Conservation (phyloP, 2,797 vertebrate species). For the Cercopithecus diana region DNA sequence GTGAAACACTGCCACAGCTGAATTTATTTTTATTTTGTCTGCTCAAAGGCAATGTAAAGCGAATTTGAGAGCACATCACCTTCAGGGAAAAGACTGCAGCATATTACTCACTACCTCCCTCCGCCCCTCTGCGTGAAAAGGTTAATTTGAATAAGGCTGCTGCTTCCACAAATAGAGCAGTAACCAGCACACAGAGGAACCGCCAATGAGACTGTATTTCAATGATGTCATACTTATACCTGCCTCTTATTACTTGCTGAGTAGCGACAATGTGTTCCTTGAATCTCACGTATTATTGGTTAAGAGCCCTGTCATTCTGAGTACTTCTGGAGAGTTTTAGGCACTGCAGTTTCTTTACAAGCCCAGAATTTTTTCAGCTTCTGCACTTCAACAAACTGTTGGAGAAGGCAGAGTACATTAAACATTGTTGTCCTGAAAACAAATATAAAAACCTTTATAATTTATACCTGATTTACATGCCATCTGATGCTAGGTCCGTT, state of each 20-base stretch:
- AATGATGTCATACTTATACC: conserved; percentile 80
- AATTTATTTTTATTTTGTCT: conserved; percentile 80
- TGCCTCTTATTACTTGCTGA: conserved; percentile 79
- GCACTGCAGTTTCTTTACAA: conserved; percentile 67
- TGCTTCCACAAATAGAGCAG: conserved; percentile 81
- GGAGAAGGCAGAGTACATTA: conserved; percentile 18
- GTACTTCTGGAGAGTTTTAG: conserved; percentile 73
- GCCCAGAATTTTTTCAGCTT: conserved; percentile 48
- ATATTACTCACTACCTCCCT: conserved; percentile 69
- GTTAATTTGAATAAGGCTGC: conserved; percentile 82
- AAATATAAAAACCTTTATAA: not conserved
- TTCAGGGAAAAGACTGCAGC: conserved; percentile 79
- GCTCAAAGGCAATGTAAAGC: conserved; percentile 74
- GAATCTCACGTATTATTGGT: conserved; percentile 73
- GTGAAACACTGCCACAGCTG: conserved; percentile 76
- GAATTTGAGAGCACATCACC: conserved; percentile 76
- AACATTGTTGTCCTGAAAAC: not conserved
- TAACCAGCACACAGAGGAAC: conserved; percentile 29
- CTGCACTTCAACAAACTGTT: conserved; percentile 46
- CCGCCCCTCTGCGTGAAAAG: conserved; percentile 68
- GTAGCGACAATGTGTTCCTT: conserved; percentile 69
- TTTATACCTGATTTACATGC: not conserved
- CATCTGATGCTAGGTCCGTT: not conserved
- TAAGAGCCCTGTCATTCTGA: conserved; percentile 62
- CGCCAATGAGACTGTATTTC: conserved; percentile 71